A percentile compares a stretch with the other conserved stretches of the same genome.
Conservation (phyloP, 2,888 invertebrate species). For the Nemoura dubitans region DNA sequence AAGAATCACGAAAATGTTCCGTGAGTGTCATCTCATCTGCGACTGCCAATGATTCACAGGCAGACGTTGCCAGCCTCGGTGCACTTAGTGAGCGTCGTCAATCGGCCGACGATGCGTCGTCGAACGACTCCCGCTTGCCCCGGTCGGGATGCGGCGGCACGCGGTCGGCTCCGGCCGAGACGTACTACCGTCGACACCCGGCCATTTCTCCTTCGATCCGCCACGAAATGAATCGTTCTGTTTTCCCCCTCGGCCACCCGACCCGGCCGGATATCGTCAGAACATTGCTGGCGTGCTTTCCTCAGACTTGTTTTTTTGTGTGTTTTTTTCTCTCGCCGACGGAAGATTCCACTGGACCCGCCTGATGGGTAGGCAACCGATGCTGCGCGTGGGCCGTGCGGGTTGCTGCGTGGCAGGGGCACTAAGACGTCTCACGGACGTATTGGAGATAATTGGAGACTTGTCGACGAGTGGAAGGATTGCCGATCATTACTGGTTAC, state of each 20-base stretch:
- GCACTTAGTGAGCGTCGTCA: not conserved
- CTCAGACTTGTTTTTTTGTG: not conserved
- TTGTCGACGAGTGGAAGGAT: not conserved
- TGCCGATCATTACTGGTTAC: too few species aligned
- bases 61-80: too few species aligned
- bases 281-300: conserved; percentile 4
- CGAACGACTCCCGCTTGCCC: too few species aligned
- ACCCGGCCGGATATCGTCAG: not conserved
- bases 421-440: not conserved
- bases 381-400: not conserved
- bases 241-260: not conserved
- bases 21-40: too few species aligned
- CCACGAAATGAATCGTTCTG: not conserved
- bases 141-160: too few species aligned
- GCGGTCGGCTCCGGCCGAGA: not conserved
- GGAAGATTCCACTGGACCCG: not conserved
- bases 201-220: not conserved
- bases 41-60: too few species aligned
- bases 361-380: not conserved
- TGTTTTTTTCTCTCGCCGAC: not conserved
- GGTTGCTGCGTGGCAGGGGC: not conserved
- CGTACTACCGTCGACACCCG: not conserved
- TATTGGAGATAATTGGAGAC: not conserved
- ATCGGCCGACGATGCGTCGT: not conserved
- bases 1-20: too few species aligned